Conservation (phyloP, 2,113 vertebrate genomes). For the Oncorhynchus mykiss region DNA sequence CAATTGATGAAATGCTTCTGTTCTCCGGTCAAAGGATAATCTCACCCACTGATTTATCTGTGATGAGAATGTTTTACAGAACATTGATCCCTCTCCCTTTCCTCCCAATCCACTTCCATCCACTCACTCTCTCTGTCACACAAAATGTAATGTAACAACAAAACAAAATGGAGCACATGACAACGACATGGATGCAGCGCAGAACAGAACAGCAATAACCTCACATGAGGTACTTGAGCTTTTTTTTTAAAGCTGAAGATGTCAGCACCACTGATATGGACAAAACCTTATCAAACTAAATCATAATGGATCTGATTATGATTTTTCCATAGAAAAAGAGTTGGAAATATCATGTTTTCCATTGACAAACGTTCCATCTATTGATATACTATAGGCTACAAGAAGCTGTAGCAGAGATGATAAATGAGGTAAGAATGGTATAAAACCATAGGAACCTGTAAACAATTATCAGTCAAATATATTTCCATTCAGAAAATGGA, state of each 20-base stretch:
- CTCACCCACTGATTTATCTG: constrained; percentile 64
- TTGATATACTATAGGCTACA: no score
- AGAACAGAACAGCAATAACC: neutral
- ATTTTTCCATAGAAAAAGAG: no score
- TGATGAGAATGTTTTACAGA: constrained; percentile 50
- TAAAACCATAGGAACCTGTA: no score
- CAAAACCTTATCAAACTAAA: no score
- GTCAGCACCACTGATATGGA: no score
- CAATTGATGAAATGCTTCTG: constrained; percentile 69
- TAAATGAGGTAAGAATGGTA: no score
- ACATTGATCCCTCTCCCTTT: constrained; percentile 45
- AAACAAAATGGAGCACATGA: neutral
- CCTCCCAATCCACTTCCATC: constrained; percentile 21
- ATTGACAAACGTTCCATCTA: no score
- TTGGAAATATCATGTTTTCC: no score
- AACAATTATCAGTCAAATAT: neutral
- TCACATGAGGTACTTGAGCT: no score
- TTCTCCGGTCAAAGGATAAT: constrained; percentile 57
- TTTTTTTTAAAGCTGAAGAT: no score
- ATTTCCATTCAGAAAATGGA: neutral
- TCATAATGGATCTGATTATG: no score
- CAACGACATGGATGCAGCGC: neutral
- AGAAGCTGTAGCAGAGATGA: no score
- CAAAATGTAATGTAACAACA: neutral
- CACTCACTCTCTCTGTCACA: constrained; percentile 1